Percentiles rank a stretch among this genome's conserved stretches.
phyloP scores from a whole-genome alignment of 2,888 invertebrate genomes.

The Agriotes lineatus region DNA sequence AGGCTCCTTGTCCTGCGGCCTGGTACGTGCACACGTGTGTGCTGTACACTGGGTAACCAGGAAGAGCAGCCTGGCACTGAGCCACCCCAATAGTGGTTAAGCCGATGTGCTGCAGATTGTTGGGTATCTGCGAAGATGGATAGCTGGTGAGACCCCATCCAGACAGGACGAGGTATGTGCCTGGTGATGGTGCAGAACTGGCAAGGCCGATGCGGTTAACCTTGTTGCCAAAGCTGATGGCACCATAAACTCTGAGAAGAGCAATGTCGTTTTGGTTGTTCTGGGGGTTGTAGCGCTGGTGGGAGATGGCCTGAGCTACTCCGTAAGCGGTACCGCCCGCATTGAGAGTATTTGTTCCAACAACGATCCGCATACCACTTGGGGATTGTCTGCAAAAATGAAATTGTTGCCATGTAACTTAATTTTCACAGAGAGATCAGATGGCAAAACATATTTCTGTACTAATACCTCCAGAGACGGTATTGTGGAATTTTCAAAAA shows the following conservation, averaged over 20 bases:
- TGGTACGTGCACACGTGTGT: constrained; percentile 73
- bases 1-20: constrained; percentile 71
- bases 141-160: constrained; percentile 59
- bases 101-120: constrained; percentile 70
- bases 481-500: no score
- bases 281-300: constrained; percentile 63
- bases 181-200: constrained; percentile 4
- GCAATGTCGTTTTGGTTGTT: constrained; percentile 49
- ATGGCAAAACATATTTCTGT: not conserved
- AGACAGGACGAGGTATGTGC: constrained; percentile 24
- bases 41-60: constrained; percentile 62
- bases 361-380: constrained; percentile 61
- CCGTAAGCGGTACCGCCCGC: constrained; percentile 65
- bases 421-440: not conserved
- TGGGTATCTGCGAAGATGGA: constrained; percentile 70
- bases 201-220: constrained; percentile 11
- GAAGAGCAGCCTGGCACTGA: constrained; percentile 61
- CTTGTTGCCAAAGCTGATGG: constrained; percentile 10
- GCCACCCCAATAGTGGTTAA: constrained; percentile 67
- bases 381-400: not conserved
- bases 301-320: constrained; percentile 64
- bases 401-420: not conserved
- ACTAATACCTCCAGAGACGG: no score
- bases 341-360: constrained; percentile 67
- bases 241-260: constrained; percentile 41